Evolutionary conservation across 2,888 invertebrate species (phyloP), one percentile per base, ranked within the genome.

Genomic region (Drosophila rubida): DNA sequence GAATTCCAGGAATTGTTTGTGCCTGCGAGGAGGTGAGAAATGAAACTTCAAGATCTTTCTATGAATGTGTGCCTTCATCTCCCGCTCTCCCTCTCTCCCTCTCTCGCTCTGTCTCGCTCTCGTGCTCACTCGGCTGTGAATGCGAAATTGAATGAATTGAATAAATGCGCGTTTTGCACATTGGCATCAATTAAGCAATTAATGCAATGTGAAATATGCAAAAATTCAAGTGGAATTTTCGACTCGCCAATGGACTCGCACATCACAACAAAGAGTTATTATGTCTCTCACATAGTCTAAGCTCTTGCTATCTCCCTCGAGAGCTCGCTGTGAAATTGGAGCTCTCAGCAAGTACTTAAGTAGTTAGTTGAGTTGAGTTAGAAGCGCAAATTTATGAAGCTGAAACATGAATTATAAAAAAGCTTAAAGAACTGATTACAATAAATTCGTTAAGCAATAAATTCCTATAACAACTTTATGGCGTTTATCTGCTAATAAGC

Each of bases 111-210:
- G 23, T 14, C 8, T 35, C 25, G n/a, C 13, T 11, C 23, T 23
- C 1, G 14, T 19, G n/a, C 37, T 59, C 35, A 41, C 49, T 65
- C 30, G 61, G 61, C 58, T 62, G 35, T 63, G 78, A 57, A 71
- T 68, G 51, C 69, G 51, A 78, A 79, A 85, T 80, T 80, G 84
- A 80, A 71, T 76, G 79, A 87, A 87, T 82, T 82, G 85, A 78
- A 83, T 77, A 61, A 80, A 80, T 66, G 77, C 71, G 71, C 71
- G 61, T 55, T 74, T 74, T 74, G 74, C 61, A 71, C 67, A 74
- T 76, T 71, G 77, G 68, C 87, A 80, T 86, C 80, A 86, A 81
- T 81, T 81, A 81, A 81, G 87, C 84, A 81, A 81, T 81, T 86
- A 81, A 75, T 80, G 80, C 83, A 80, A 80, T 53, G 68, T 65